A percentile compares a stretch with the other conserved stretches of the same genome.
Conservation (phyloP, 2,888 invertebrate genomes). For the Polyommatus iphigenia region DNA sequence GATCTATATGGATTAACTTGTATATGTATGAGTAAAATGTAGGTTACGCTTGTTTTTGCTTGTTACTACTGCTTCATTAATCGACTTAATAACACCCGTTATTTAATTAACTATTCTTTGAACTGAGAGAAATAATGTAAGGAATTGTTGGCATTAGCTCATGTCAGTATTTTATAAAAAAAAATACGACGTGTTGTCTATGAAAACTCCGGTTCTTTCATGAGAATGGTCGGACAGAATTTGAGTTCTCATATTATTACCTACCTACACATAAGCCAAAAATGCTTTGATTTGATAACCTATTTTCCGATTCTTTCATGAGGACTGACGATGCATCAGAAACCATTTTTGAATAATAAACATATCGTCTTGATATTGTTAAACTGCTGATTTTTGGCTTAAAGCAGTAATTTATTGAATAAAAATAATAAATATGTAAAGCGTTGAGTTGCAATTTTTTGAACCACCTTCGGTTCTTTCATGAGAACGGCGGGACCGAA, state of each 20-base stretch:
- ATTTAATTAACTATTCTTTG: neutral
- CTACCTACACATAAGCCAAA: too few relatives aligned
- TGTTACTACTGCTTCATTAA: neutral
- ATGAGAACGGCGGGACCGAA: neutral
- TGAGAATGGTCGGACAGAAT: too few relatives aligned
- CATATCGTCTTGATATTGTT: neutral
- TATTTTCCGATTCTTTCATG: neutral
- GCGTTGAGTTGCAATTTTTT: neutral
- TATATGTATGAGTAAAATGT: neutral
- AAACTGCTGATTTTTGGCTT: neutral
- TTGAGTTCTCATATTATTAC: too few relatives aligned
- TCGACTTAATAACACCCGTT: neutral
- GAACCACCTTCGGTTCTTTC: neutral
- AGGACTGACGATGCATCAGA: neutral
- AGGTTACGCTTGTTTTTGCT: neutral
- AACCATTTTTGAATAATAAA: neutral
- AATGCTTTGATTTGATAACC: too few relatives aligned
- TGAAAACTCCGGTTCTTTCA: too few relatives aligned
- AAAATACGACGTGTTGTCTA: too few relatives aligned
- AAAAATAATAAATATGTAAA: neutral
- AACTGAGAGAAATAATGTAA: neutral
- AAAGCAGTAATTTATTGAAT: too few relatives aligned
- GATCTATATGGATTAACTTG: neutral
- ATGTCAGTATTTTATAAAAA: too few relatives aligned
- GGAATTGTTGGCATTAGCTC: too few relatives aligned